Percentiles rank a stretch among this genome's conserved stretches.
phyloP scores from a whole-genome alignment of 2,888 invertebrate species.

The Linnaemya vulpina region DNA sequence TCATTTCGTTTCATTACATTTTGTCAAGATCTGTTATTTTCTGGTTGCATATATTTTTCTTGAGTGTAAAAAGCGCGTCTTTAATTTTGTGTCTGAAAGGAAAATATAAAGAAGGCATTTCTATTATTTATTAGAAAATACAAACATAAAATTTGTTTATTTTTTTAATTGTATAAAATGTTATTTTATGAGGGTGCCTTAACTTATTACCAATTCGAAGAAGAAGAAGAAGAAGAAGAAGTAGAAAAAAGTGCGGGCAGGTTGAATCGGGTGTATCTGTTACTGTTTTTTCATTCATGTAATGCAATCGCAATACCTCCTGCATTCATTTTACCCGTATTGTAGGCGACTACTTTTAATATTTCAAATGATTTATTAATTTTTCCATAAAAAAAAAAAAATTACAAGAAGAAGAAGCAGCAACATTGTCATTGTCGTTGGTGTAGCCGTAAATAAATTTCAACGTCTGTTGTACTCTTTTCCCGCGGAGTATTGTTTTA shows the following conservation, averaged over 20 bases:
- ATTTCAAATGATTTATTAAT: slow-evolving; percentile 55
- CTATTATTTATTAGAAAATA: neutral
- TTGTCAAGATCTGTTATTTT: slow-evolving; percentile 37
- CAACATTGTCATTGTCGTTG: slow-evolving; percentile 42
- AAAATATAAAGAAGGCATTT: slow-evolving; percentile 33
- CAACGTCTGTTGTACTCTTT: neutral
- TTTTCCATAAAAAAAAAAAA: slow-evolving; percentile 33
- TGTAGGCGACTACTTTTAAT: slow-evolving; percentile 6
- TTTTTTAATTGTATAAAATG: neutral
- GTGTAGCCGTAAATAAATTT: slow-evolving; percentile 64
- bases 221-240: too few species aligned
- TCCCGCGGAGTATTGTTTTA: slow-evolving; percentile 33
- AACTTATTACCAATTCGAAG: too few species aligned
- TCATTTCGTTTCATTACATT: slow-evolving; percentile 1
- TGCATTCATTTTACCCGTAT: slow-evolving; percentile 21
- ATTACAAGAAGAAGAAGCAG: slow-evolving; percentile 8
- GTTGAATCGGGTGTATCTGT: slow-evolving; percentile 10
- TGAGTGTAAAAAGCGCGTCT: slow-evolving; percentile 19
- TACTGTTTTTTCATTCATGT: neutral
- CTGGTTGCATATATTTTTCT: neutral
- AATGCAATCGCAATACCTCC: neutral
- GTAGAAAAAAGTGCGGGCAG: neutral
- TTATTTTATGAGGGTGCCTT: too few species aligned
- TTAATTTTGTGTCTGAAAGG: neutral
- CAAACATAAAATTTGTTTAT: too few species aligned